Evolutionary conservation across 2,888 invertebrate species (phyloP).

Genomic region (Stenurella melanura): DNA sequence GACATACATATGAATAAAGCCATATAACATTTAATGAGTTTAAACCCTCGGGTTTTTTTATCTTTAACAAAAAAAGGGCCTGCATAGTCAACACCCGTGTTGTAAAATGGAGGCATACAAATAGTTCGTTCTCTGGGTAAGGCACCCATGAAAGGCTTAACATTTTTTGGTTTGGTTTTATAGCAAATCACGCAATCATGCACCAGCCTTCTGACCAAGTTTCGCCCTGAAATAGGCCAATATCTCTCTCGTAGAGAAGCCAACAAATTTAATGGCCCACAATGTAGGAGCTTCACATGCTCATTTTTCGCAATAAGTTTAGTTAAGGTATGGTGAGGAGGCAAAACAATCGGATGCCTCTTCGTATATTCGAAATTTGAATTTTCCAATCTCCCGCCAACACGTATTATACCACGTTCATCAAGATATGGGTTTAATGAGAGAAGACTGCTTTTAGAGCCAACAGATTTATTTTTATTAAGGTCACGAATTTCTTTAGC

Average conservation of each 20-base stretch:
- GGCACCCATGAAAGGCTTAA: too few relatives aligned
- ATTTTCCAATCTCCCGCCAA: constrained; percentile 48
- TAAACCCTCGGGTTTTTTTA: neutral
- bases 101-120: neutral
- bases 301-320: too few relatives aligned
- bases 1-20: constrained; percentile 1
- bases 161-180: too few relatives aligned
- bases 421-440: constrained; percentile 51
- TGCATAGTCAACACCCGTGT: neutral
- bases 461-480: neutral
- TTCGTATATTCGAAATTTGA: constrained; percentile 41
- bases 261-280: too few relatives aligned
- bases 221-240: constrained; percentile 20
- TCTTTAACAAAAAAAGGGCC: neutral
- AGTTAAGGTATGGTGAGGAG: constrained; percentile 40
- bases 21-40: constrained; percentile 3
- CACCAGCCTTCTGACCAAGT: neutral
- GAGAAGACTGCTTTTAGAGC: constrained; percentile 19
- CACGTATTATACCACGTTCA: constrained; percentile 46
- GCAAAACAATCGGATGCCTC: constrained; percentile 51
- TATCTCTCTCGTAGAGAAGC: neutral
- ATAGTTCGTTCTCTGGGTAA: neutral
- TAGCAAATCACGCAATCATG: constrained; percentile 6
- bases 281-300: too few relatives aligned
- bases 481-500: neutral